phyloP scores from a whole-genome alignment of 2,113 vertebrate genomes.

The Coryphaenoides rupestris region DNA sequence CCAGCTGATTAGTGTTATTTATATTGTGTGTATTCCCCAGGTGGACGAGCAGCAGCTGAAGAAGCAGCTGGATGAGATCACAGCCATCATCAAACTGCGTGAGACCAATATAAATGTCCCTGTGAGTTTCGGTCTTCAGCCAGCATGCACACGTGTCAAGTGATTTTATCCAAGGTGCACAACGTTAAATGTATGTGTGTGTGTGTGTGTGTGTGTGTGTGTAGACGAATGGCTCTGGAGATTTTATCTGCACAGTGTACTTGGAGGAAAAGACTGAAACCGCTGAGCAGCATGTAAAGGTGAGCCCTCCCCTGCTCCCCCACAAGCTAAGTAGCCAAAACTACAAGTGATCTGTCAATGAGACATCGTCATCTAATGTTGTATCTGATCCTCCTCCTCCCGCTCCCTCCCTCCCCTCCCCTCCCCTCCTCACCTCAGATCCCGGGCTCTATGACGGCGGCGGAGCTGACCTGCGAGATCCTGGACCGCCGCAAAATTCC shows the following conservation, averaged over 20 bases:
- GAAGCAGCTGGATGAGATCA: slow-evolving; percentile 84
- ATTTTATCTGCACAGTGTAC: slow-evolving; percentile 95
- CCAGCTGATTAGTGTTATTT: neutral
- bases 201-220: slow-evolving; percentile 12
- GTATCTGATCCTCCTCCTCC: no score
- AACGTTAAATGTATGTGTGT: neutral
- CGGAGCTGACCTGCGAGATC: slow-evolving; percentile 84
- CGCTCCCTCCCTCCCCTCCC: no score
- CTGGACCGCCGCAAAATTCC: slow-evolving; percentile 83
- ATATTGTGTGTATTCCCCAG: slow-evolving; percentile 55
- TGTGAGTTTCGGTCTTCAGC: slow-evolving; percentile 41
- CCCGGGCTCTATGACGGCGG: slow-evolving; percentile 89
- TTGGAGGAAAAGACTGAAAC: slow-evolving; percentile 86
- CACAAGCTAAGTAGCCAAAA: no score
- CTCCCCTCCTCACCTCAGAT: slow-evolving; percentile 75
- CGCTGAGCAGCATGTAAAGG: slow-evolving; percentile 86
- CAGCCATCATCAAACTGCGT: slow-evolving; percentile 79
- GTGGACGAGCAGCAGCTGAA: slow-evolving; percentile 87
- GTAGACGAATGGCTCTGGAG: slow-evolving; percentile 70
- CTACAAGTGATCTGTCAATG: no score
- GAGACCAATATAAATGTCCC: slow-evolving; percentile 62
- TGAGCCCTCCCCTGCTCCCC: slow-evolving; percentile 36
- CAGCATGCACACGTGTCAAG: neutral
- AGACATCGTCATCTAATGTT: neutral
- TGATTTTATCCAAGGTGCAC: neutral